phyloP scores from a whole-genome alignment of 2,888 invertebrate genomes.

The Timema podura region DNA sequence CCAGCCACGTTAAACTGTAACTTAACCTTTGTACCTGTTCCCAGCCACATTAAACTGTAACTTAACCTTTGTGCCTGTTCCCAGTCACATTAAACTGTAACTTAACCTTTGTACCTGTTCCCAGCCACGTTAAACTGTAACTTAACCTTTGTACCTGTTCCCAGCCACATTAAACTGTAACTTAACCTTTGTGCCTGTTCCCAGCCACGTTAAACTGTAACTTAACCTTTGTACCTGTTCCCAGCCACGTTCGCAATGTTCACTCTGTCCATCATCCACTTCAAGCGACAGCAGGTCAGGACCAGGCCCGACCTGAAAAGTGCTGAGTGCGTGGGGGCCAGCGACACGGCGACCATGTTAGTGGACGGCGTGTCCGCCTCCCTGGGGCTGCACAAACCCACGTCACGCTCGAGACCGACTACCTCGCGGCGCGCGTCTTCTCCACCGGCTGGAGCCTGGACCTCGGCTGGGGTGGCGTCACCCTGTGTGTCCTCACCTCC shows the following conservation, averaged over 20 bases:
- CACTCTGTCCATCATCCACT: conserved; percentile 88
- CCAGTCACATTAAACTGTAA: too few relatives aligned
- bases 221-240: too few relatives aligned
- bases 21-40: too few relatives aligned
- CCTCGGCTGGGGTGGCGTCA: conserved; percentile 82
- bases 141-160: too few relatives aligned
- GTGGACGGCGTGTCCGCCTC: conserved; percentile 35
- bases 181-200: too few relatives aligned
- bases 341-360: conserved; percentile 28
- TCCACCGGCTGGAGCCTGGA: conserved; percentile 79
- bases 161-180: too few relatives aligned
- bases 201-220: too few relatives aligned
- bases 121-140: too few relatives aligned
- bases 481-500: conserved; percentile 75
- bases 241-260: conserved; percentile 87
- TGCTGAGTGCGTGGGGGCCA: conserved; percentile 44
- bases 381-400: conserved; percentile 20
- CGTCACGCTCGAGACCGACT: conserved; percentile 35
- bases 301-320: conserved; percentile 47
- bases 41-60: too few relatives aligned
- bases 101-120: too few relatives aligned
- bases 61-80: too few relatives aligned
- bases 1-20: too few relatives aligned
- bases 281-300: conserved; percentile 67
- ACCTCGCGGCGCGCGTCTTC: conserved; percentile 60